phyloP scores from a whole-genome alignment of 2,113 vertebrate species.

The Gadus chalcogrammus region DNA sequence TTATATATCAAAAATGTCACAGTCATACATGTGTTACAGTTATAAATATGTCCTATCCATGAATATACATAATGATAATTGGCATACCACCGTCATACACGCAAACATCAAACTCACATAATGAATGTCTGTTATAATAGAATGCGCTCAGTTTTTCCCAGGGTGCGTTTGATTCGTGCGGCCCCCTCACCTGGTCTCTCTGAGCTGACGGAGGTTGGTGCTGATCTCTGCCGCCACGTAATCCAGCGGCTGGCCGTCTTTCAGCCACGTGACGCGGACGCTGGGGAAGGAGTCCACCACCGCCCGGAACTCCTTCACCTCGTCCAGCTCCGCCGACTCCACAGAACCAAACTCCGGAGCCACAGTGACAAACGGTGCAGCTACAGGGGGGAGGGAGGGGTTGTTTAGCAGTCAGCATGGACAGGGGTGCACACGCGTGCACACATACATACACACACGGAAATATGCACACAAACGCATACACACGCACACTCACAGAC shows the following conservation, averaged over 20 bases:
- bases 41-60: neutral
- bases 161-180: neutral
- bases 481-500: too few relatives aligned
- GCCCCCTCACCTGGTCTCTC: constrained; percentile 83
- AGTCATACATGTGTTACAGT: neutral
- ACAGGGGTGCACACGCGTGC: too few relatives aligned
- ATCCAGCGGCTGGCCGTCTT: constrained; percentile 82
- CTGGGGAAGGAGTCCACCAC: constrained; percentile 82
- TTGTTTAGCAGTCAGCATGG: too few relatives aligned
- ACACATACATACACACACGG: too few relatives aligned
- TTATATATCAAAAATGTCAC: too few relatives aligned
- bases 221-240: constrained; percentile 89
- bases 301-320: constrained; percentile 84
- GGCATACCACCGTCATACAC: too few relatives aligned
- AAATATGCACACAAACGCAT: too few relatives aligned
- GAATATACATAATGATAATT: too few relatives aligned
- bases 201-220: constrained; percentile 73
- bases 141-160: neutral
- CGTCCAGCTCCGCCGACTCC: constrained; percentile 87
- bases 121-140: neutral
- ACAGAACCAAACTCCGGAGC: constrained; percentile 71
- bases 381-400: constrained; percentile 52
- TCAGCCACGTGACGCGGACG: constrained; percentile 86
- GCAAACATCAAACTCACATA: neutral
- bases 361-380: constrained; percentile 80